A percentile compares a stretch with the other conserved stretches of the same genome.
Conservation (phyloP, 37 sponge, comb jelly and placozoan genomes). For the Ephydatia muelleri region DNA sequence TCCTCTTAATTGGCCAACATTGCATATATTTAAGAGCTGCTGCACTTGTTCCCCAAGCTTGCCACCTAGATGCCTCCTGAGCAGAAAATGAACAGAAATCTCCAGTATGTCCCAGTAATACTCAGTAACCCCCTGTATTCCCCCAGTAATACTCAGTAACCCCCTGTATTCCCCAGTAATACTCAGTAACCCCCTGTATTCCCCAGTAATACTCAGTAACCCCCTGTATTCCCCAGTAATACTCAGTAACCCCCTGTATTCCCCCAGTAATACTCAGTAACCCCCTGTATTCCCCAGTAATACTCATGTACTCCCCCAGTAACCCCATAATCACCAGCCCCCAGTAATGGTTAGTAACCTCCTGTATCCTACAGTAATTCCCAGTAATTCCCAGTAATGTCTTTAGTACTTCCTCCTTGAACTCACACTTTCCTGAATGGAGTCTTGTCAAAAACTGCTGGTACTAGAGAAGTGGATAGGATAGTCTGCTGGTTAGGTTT, state of each 20-base stretch:
- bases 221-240: background rate
- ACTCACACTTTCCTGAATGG: constrained; percentile 78
- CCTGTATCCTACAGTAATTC: background rate
- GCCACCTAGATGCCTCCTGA: constrained; percentile 85
- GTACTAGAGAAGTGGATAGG: constrained; percentile 56
- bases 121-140: background rate
- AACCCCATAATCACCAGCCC: too few species aligned
- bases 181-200: background rate
- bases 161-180: background rate
- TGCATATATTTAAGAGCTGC: constrained; percentile 36
- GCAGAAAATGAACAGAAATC: background rate
- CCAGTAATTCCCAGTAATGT: background rate
- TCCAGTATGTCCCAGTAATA: background rate
- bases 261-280: background rate
- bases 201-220: background rate
- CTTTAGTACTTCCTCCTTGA: background rate
- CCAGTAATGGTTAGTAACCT: background rate
- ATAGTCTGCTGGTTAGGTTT: constrained; percentile 93
- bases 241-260: too few species aligned
- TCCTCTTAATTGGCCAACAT: constrained; percentile 58
- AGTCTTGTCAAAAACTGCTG: constrained; percentile 54
- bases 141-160: background rate
- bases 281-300: too few species aligned
- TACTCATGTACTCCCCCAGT: too few species aligned
- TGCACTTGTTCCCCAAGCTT: constrained; percentile 75